phyloP scores from a whole-genome alignment of 2,113 vertebrate species.

The Cinclus cinclus region DNA sequence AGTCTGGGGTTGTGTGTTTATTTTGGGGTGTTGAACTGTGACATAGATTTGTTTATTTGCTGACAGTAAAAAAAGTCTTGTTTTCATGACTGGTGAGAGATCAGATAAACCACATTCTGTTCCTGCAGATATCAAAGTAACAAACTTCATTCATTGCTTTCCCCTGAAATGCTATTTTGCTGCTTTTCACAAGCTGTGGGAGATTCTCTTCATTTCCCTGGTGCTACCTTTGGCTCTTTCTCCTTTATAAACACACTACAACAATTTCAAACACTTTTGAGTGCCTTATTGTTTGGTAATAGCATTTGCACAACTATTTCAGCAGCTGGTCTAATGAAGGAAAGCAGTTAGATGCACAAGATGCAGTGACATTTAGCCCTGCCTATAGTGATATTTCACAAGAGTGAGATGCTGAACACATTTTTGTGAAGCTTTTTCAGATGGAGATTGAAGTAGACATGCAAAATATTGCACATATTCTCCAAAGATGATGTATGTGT shows the following conservation, averaged over 20 bases:
- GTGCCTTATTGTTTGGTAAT: not conserved
- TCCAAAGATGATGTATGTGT: not conserved
- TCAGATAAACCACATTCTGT: not conserved
- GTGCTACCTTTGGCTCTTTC: not conserved
- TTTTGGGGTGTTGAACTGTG: not conserved
- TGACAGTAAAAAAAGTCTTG: not conserved
- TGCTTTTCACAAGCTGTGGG: not conserved
- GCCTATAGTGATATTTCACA: not conserved
- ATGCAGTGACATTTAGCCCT: not conserved
- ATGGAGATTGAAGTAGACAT: not conserved
- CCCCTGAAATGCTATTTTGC: not conserved
- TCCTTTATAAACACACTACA: not conserved
- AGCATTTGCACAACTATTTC: not conserved
- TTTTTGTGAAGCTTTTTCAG: not conserved
- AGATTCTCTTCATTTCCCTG: not conserved
- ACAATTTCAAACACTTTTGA: not conserved
- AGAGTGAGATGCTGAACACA: not conserved
- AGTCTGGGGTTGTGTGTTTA: not conserved
- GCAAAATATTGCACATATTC: not conserved
- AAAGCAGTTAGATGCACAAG: not conserved
- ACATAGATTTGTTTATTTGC: not conserved
- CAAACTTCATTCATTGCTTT: not conserved
- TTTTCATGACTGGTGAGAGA: not conserved
- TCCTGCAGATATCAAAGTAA: not conserved
- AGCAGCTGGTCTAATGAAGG: not conserved